Conservation (phyloP, 1,140 invertebrate species). For the Caerostris darwini region DNA sequence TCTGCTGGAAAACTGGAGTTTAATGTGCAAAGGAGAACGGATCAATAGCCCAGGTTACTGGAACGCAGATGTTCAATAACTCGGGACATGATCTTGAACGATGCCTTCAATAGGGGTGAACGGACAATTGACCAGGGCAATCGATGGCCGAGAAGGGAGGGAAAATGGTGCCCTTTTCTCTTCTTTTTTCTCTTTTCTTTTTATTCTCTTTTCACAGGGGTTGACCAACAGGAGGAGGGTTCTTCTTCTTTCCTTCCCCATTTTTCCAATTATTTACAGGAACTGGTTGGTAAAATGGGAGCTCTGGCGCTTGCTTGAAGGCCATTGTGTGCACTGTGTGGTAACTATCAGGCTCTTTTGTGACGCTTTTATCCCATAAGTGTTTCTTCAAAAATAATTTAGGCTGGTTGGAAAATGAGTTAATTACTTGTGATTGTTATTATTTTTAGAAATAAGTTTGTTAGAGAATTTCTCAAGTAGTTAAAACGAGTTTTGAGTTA, state of each 20-base stretch:
- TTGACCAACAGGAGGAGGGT: background rate
- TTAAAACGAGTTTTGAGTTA: no score
- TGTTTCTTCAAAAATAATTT: no score
- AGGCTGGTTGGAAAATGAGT: no score
- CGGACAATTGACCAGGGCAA: constrained; percentile 69
- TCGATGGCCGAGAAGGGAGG: constrained; percentile 20
- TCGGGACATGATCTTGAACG: constrained; percentile 68
- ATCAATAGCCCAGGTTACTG: constrained; percentile 66
- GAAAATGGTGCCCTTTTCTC: background rate
- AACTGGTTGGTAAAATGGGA: background rate
- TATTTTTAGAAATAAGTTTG: no score
- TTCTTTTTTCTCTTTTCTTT: background rate
- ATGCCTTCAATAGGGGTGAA: constrained; percentile 68
- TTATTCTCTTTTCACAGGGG: background rate
- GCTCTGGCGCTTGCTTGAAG: no score
- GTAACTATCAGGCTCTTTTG: no score
- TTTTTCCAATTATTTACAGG: constrained; percentile 60
- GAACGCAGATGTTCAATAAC: constrained; percentile 73
- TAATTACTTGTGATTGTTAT: no score
- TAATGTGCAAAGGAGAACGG: constrained; percentile 48
- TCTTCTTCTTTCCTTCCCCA: background rate
- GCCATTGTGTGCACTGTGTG: no score
- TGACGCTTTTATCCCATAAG: no score
- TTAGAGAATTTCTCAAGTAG: no score
- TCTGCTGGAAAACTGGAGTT: constrained; percentile 21